phyloP scores from a whole-genome alignment of 2,888 invertebrate species.

The Ceratothoa steindachneri region DNA sequence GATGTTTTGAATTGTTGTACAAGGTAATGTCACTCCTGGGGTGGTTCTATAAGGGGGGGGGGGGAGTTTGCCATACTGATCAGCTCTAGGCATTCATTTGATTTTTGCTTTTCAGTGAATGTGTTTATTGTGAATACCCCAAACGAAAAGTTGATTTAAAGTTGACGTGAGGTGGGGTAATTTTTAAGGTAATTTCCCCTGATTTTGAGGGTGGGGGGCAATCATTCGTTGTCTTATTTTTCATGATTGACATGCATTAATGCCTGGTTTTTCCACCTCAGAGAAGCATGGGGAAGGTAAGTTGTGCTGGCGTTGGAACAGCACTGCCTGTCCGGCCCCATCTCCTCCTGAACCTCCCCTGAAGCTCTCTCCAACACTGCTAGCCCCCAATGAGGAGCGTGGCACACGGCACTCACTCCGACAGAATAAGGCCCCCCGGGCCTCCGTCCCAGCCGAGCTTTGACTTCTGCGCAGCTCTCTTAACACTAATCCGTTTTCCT shows the following conservation, averaged over 20 bases:
- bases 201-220: too few species aligned
- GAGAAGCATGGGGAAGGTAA: slow-evolving; percentile 48
- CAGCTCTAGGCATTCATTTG: too few species aligned
- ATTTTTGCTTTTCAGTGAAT: too few species aligned
- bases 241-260: neutral
- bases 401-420: neutral
- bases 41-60: too few species aligned
- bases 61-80: too few species aligned
- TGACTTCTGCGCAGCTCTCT: neutral
- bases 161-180: too few species aligned
- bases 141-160: too few species aligned
- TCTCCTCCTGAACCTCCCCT: slow-evolving; percentile 10
- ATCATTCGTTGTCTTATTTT: neutral
- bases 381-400: neutral
- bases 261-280: slow-evolving; percentile 42
- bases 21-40: too few species aligned
- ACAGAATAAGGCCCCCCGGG: neutral
- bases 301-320: slow-evolving; percentile 38
- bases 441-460: neutral
- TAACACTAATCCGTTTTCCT: neutral
- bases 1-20: too few species aligned
- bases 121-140: too few species aligned
- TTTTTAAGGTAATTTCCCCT: too few species aligned
- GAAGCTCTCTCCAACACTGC: slow-evolving; percentile 26
- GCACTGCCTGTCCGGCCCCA: slow-evolving; percentile 30